Conservation (phyloP, 2,113 vertebrate genomes). For the Polypterus bichir region DNA sequence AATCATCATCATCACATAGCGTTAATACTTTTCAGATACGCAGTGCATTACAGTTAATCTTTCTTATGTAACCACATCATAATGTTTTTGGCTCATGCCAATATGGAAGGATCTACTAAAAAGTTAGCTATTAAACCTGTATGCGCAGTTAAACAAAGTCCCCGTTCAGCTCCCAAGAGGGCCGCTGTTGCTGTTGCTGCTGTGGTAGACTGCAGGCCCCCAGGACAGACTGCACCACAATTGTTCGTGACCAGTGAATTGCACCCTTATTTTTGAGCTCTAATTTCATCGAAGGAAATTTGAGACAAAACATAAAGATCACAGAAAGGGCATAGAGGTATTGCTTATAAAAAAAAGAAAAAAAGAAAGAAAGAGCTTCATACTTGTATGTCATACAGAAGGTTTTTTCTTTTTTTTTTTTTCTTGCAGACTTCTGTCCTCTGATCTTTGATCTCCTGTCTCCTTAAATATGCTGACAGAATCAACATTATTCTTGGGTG, state of each 20-base stretch:
- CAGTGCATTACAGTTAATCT: no score
- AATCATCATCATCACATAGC: no score
- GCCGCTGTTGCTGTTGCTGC: no score
- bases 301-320: constrained; percentile 46
- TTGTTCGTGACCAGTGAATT: constrained; percentile 58
- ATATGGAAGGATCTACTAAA: no score
- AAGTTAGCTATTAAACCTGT: no score
- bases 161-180: no score
- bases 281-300: constrained; percentile 52
- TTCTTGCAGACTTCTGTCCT: constrained; percentile 31
- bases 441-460: constrained; percentile 2
- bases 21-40: no score
- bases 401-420: constrained; percentile 37
- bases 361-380: constrained; percentile 23
- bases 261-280: constrained; percentile 42
- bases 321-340: constrained; percentile 42
- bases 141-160: no score
- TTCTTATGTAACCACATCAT: no score
- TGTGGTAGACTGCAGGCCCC: constrained; percentile 7
- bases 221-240: constrained; percentile 44
- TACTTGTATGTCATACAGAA: constrained; percentile 42
- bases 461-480: constrained; percentile 40
- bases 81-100: no score
- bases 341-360: constrained; percentile 21
- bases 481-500: constrained; percentile 35